A percentile compares a stretch with the other conserved stretches of the same genome.
Evolutionary conservation across 2,113 vertebrate species (phyloP).

Genomic region (Lampris incognitus): DNA sequence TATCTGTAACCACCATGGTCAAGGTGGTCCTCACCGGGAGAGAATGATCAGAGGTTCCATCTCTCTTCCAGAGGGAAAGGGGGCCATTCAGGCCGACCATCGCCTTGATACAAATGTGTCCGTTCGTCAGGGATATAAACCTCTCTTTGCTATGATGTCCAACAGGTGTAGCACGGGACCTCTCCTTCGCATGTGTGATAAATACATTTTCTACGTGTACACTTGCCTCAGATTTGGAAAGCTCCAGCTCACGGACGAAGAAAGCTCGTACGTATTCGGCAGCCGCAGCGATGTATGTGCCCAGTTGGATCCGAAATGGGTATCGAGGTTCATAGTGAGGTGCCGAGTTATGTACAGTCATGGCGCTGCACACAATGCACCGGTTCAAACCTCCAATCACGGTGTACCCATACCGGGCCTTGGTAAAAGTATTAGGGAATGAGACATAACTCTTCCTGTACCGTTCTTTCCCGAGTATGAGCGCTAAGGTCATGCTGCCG

Average conservation of each 20-base stretch:
- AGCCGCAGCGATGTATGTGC: background rate
- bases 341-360: background rate
- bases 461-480: too few relatives aligned
- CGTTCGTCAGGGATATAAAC: background rate
- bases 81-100: background rate
- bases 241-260: background rate
- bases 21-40: background rate
- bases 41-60: background rate
- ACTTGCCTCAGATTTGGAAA: background rate
- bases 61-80: slow-evolving; percentile 10
- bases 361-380: too few relatives aligned
- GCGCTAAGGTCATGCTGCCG: too few relatives aligned
- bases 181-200: too few relatives aligned
- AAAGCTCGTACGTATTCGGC: background rate
- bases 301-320: background rate
- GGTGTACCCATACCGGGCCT: too few relatives aligned
- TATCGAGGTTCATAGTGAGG: background rate
- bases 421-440: too few relatives aligned
- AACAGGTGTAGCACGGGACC: background rate
- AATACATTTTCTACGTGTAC: background rate
- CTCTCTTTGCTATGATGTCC: background rate
- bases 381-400: too few relatives aligned
- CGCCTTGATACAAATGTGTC: background rate
- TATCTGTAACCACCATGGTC: background rate
- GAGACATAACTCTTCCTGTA: too few relatives aligned